Percentiles rank a stretch among this genome's conserved stretches.
Conservation (phyloP, 2,888 invertebrate genomes). For the Slavum lentiscoides region DNA sequence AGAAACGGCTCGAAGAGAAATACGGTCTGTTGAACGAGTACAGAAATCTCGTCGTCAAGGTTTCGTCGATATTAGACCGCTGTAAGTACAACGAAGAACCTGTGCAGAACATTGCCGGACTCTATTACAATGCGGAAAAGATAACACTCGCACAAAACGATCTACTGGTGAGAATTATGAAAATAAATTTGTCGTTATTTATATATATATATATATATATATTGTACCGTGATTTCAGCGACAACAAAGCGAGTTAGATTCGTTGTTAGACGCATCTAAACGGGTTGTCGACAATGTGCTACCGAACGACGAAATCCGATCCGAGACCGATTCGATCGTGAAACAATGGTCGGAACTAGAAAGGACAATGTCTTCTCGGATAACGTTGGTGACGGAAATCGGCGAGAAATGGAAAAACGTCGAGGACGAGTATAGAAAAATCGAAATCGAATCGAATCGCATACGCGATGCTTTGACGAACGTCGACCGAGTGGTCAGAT, state of each 20-base stretch:
- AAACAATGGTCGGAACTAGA: constrained; percentile 41
- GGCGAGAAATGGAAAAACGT: constrained; percentile 45
- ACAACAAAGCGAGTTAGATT: constrained; percentile 28
- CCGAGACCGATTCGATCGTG: constrained; percentile 10
- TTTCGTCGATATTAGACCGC: constrained; percentile 70
- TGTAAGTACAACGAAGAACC: constrained; percentile 79
- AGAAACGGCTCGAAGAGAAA: constrained; percentile 77
- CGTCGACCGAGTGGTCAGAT: constrained; percentile 75
- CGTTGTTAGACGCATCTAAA: constrained; percentile 14
- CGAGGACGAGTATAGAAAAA: constrained; percentile 16
- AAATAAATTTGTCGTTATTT: background rate
- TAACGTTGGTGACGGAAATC: constrained; percentile 3
- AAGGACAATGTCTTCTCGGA: constrained; percentile 25
- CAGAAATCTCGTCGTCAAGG: constrained; percentile 75
- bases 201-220: too few relatives aligned
- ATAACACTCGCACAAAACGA: constrained; percentile 73
- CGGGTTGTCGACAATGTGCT: background rate
- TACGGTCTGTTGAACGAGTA: constrained; percentile 83
- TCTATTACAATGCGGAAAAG: constrained; percentile 83
- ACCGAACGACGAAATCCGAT: constrained; percentile 12
- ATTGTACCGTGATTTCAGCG: constrained; percentile 11
- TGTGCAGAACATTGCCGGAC: constrained; percentile 75
- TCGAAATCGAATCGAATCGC: constrained; percentile 23
- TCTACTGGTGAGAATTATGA: constrained; percentile 60
- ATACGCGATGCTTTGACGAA: constrained; percentile 58